Evolutionary conservation across 2,888 invertebrate genomes (phyloP).

Genomic region (Tanytarsus gracilentus): DNA sequence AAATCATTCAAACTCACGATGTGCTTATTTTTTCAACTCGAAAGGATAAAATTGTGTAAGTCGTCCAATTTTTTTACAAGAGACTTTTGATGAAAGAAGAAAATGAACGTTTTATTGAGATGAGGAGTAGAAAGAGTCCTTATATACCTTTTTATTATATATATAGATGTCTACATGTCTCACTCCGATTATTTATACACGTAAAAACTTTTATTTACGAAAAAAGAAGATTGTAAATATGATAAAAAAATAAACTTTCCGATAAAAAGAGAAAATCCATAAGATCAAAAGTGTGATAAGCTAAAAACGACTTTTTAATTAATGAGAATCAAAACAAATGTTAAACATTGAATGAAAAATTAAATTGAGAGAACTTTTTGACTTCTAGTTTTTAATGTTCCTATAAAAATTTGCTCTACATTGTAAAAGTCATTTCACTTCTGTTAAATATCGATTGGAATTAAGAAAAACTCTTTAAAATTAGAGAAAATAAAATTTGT

Average conservation of each 20-base stretch:
- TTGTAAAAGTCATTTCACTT: no score
- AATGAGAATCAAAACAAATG: background rate
- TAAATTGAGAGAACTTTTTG: background rate
- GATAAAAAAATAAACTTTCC: background rate
- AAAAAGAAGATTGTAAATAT: background rate
- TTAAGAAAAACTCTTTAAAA: no score
- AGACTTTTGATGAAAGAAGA: background rate
- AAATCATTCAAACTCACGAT: background rate
- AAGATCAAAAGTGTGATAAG: constrained; percentile 27
- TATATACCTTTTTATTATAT: constrained; percentile 10
- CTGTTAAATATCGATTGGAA: no score
- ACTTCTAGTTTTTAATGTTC: background rate
- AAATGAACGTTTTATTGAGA: background rate
- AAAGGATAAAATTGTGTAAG: background rate
- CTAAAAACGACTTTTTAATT: constrained; percentile 8
- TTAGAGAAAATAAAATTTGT: background rate
- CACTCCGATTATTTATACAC: constrained; percentile 23
- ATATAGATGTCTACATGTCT: constrained; percentile 22
- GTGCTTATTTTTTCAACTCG: constrained; percentile 10
- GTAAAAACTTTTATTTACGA: constrained; percentile 21
- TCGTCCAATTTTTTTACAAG: constrained; percentile 12
- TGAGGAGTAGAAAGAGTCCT: background rate
- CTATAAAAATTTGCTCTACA: no score
- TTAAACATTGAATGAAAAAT: background rate
- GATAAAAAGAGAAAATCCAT: background rate